Evolutionary conservation across 2,888 invertebrate genomes (phyloP), one percentile per base, ranked within the genome.

Genomic region (Deilephila elpenor): DNA sequence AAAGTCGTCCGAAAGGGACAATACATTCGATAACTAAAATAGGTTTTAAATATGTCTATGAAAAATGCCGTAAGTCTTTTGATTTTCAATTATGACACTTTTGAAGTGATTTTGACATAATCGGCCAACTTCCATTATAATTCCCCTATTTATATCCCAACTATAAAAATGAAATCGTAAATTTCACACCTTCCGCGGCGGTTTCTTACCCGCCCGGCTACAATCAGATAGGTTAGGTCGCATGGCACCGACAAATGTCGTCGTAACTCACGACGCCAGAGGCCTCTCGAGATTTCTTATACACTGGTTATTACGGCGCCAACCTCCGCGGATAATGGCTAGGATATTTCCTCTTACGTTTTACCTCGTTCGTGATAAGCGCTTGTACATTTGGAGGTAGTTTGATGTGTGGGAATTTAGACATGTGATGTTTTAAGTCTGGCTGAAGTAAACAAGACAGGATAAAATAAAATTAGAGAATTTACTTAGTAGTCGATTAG

Each of bases 241-340:
- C 88, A 86, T 88, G 92, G 90, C 92, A 85, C 85, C 87, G 89
- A 93, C 93, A 93, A 93, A 94, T 93, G 91, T 83, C 89, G 79
- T 84, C 81, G 90, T 93, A 89, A 92, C 88, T 93, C 92, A 93
- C 85, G 76, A 77, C 78, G 77, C 79, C 78, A 80, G 74, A 75
- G 82, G 79, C 84, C 88, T 86, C 89, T 81, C 77, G 87, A 90
- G 91, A 88, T 91, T 91, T 90, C 92, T 90, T 92, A 89, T 88
- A 89, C 88, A 84, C 86, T 83, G 85, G 88, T 89, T 89, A 89
- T 90, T 89, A 87, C 84, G 77, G 77, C 77, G 78, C 80, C 80
- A 81, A 84, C 80, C 75, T 74, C 73, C 77, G 76, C 77, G 76
- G 78, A 77, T 80, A 80, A 81, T 78, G 80, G 76, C 71, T 75